Base-by-base conservation (phyloP, 2,797 vertebrate genomes). In the Zalophus californianus region DNA sequence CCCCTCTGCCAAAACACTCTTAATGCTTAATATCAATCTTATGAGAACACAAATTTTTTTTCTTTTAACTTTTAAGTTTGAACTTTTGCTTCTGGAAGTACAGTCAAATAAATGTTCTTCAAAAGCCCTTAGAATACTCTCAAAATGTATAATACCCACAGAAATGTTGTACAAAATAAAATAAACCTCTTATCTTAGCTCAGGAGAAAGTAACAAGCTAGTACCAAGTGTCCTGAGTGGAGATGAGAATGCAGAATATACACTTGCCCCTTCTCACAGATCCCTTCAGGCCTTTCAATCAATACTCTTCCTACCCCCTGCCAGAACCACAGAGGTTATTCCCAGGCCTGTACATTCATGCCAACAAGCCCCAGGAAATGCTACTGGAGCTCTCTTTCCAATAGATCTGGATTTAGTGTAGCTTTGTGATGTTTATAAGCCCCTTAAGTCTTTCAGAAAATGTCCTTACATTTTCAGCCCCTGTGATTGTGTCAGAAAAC, bases 201-300 rank as follows among this genome's bases (percentile, higher is more conserved):
- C 35, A 91, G 48, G 27, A 89, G 64, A 92, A 96, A 94, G 44
- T 95, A 72, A 29, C 7, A 94, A 92, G 38, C 73, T 82, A 85
- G 38, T 82, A 41, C 58, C 38, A 60, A 29, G 35, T 89, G 18
- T 82, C 41, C 62, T 38, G 52, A 91, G 27, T 80, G 60, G 75
- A 83, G 75, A 41, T 73, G 27, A 35, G 72, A 52, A 12, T 54
- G 48, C 13, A 75, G 60, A 83, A 64, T 82, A 54, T 41, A 82
- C 32, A 25, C 25, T 44, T 83, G 60, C 35, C 16, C 9, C 6
- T 80, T 35, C 13, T 82, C 79, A 80, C 5, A 60, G 84, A 70
- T 41, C 35, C 21, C 50, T 84, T 78, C 35, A 85, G 54, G 27
- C 7, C 35, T 86, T 64, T 32, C 48, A 90, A 7, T 85, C n/a